Evolutionary conservation across 2,113 vertebrate species (phyloP), one percentile per base, ranked within the genome.

Genomic region (Malurus alboscapulatus): DNA sequence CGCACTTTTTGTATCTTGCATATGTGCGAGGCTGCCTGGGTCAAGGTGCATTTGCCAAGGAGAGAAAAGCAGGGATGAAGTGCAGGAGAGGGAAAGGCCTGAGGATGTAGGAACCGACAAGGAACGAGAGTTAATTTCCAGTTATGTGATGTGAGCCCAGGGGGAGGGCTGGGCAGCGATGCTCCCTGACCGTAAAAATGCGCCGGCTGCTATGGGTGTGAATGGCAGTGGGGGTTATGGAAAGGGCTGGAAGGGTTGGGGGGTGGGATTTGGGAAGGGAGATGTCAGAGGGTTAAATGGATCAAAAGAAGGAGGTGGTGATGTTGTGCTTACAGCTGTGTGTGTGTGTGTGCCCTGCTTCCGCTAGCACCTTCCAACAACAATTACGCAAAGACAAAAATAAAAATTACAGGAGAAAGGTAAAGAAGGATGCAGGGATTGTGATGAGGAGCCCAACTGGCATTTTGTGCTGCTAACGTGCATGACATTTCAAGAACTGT

Each of bases 171-270:
- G 65, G 83, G 78, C 97, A 97, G 78, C 97, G 98, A 97, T 95
- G 97, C 97, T 98, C 98, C 96, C 96, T 98, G 97, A 97, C 97
- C 95, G 61, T 98, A 94, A 98, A 98, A 98, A 98, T 57, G 84
- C 57, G 92, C 97, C 93, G 79, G 95, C 92, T 97, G 74, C 96
- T 98, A 98, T 97, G 96, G 96, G 95, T 97, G 97, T 95, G 98
- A 97, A 98, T 98, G 95, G 97, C 65, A 71, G 68, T 80, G 62
- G 95, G 94, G 87, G 94, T 91, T 78, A 80, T 68, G 1, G 54
- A 92, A 59, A 83, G 84, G 79, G 78, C 69, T 34, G 44, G 72
- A 42, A 58, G 27, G 44, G 67, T 26, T 53, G 82, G 58, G 85
- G n/a, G 58, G 50, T 34, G 68, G 85, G 65, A 18, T 45, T 92